These are phyloP conservation scores for Thrips palmi DNA, from an alignment of 1,140 invertebrate species.

Conservation along the genomic window DNA sequence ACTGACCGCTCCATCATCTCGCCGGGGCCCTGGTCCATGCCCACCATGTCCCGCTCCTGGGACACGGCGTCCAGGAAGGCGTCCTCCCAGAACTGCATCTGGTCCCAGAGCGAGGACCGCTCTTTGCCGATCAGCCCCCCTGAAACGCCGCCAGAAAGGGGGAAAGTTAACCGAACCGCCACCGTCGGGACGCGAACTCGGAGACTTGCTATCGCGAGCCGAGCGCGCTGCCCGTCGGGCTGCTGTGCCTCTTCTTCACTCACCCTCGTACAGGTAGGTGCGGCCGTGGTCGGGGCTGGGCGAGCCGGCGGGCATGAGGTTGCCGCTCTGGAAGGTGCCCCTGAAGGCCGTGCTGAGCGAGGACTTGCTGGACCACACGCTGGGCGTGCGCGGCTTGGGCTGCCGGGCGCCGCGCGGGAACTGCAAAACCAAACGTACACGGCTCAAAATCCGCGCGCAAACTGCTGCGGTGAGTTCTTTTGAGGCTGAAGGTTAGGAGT, in stretches of 20 bases:
- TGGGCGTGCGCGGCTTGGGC: constrained; percentile 60
- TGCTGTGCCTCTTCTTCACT: too few relatives aligned
- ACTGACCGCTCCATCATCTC: constrained; percentile 94
- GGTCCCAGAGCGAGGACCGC: constrained; percentile 86
- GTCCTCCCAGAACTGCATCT: constrained; percentile 99
- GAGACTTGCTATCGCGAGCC: too few relatives aligned
- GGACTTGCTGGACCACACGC: constrained; percentile 85
- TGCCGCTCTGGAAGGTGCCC: constrained; percentile 75
- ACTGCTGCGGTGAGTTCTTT: too few relatives aligned
- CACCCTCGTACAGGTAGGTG: constrained; percentile 84
- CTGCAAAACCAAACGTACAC: constrained; percentile 27
- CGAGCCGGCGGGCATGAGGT: constrained; percentile 60
- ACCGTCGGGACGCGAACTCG: too few relatives aligned
- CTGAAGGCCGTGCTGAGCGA: constrained; percentile 72
- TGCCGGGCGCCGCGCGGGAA: constrained; percentile 40
- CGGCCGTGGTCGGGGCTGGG: constrained; percentile 70
- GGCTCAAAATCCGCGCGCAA: too few relatives aligned
- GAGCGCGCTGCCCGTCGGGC: too few relatives aligned
- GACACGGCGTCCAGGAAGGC: constrained; percentile 96
- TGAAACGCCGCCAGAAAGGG: too few relatives aligned
- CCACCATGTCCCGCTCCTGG: constrained; percentile 96
- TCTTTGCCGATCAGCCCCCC: constrained; percentile 42
- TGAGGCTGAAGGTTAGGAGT: constrained; percentile 16
- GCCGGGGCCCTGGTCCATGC: constrained; percentile 96
- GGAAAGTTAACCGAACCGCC: too few relatives aligned